Evolutionary conservation across 2,797 vertebrate species (phyloP).

Genomic region (Helicolenus hilgendorfi): DNA sequence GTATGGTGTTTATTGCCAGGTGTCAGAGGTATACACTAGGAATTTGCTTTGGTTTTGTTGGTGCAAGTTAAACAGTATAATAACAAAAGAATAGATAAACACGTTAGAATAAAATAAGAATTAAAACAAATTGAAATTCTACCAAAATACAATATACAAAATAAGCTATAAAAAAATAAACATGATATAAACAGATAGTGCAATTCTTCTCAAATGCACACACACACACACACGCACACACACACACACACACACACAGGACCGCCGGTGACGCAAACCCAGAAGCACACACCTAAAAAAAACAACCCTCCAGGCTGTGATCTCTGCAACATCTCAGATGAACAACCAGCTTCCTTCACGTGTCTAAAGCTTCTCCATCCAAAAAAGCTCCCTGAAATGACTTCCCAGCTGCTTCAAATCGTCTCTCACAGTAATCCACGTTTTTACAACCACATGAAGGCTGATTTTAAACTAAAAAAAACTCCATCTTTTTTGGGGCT

Average conservation of each 20-base stretch:
- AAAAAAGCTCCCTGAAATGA: constrained; percentile 19
- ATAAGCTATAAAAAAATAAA: too few relatives aligned
- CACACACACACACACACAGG: not conserved
- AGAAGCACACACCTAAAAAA: not conserved
- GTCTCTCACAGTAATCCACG: not conserved
- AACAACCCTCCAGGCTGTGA: not conserved
- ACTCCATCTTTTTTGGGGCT: not conserved
- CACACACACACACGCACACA: not conserved
- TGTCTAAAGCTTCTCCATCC: not conserved
- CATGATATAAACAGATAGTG: too few relatives aligned
- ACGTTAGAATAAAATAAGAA: too few relatives aligned
- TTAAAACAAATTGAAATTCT: too few relatives aligned
- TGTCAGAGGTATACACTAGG: too few relatives aligned
- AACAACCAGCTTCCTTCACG: not conserved
- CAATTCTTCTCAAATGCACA: not conserved
- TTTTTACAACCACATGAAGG: not conserved
- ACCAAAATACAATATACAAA: too few relatives aligned
- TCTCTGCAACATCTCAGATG: not conserved
- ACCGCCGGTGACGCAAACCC: constrained; percentile 6
- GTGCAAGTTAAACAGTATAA: too few relatives aligned
- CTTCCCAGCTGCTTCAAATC: constrained; percentile 17
- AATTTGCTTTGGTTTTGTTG: too few relatives aligned
- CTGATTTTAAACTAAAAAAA: not conserved
- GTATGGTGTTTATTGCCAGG: too few relatives aligned
- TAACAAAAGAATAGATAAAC: too few relatives aligned